These are phyloP conservation scores for Dendrolimus houi DNA, from an alignment of 2,888 invertebrate species.

Conservation along the genomic window DNA sequence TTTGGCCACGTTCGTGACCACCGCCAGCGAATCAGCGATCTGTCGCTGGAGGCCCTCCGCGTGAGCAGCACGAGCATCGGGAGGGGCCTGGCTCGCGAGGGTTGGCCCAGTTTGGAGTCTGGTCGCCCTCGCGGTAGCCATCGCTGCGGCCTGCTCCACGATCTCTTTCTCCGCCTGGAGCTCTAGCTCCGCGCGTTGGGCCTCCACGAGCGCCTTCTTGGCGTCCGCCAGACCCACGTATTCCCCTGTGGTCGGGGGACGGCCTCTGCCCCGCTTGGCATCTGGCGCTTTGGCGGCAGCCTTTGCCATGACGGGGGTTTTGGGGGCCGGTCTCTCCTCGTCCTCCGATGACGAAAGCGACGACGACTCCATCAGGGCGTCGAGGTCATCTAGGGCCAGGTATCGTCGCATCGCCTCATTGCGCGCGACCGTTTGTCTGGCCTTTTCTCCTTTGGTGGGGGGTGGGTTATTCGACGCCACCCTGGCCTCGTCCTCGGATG, in stretches of 20 bases:
- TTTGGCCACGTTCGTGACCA: neutral
- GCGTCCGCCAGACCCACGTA: too few species aligned
- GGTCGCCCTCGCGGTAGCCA: neutral
- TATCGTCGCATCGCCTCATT: too few species aligned
- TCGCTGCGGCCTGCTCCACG: too few species aligned
- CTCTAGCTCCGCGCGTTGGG: too few species aligned
- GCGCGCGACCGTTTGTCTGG: neutral
- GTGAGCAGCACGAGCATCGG: constrained; percentile 1
- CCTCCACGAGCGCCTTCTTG: too few species aligned
- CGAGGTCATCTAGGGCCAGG: too few species aligned
- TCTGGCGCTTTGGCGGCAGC: neutral
- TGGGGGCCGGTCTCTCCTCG: constrained; percentile 1
- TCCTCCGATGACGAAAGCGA: constrained; percentile 1
- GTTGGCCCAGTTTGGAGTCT: constrained; percentile 1
- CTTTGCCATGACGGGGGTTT: constrained; percentile 4
- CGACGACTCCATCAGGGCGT: neutral
- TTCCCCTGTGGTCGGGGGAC: too few species aligned
- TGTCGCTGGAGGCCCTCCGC: neutral
- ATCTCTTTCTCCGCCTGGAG: too few species aligned
- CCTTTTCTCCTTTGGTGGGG: neutral
- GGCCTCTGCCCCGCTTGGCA: too few species aligned
- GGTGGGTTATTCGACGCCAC: neutral
- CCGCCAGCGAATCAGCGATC: constrained; percentile 5
- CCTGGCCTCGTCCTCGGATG: constrained; percentile 6
- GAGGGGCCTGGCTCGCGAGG: neutral